Base-by-base conservation (phyloP, 2,888 invertebrate genomes). In the Drosophila antonietae region DNA sequence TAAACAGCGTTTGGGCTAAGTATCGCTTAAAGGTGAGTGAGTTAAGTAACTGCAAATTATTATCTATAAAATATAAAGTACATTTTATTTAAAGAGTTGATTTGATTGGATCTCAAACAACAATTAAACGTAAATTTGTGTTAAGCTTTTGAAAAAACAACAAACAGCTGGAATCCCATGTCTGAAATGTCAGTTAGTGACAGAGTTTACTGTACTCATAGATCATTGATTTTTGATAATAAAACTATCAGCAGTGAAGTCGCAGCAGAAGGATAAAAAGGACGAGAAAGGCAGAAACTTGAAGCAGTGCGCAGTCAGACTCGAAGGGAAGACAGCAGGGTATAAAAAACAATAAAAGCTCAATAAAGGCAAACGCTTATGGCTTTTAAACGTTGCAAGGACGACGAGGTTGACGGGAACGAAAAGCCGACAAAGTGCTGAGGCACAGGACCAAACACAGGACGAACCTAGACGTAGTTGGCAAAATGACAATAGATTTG, bases 401-500 rank as follows among this genome's bases (percentile, higher is more conserved):
- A 70, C 73, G 67, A 67, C 59, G 75, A 69, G 73, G 73, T 62
- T 63, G 79, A 72, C 65, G 81, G 64, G 59, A 68, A 49, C 60
- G 67, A 75, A 75, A 75, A 74, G 73, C 82, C 77, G 82, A 73
- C 82, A 87, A 78, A 84, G 78, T 75, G 51, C 52, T 43, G 55
- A 53, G 56, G 9, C 49, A 28, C 51, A 68, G 60, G 58, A 39
- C 18, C 47, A 59, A 61, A 39, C 41, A 14, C 46, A 62, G 68
- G 63, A 75, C 59, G 75, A 70, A 78, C 69, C 75, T 77, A 80
- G 80, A 76, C 66, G 75, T 66, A 77, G 83, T 80, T 88, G 86
- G 88, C 78, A 88, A 86, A 81, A 86, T 88, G 88, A 87, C 86
- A 87, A 87, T 88, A 88, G 88, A 87, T 81, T 87, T 88, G 86